Evolutionary conservation across 2,888 invertebrate species (phyloP).

Genomic region (Tanytarsus gracilentus): DNA sequence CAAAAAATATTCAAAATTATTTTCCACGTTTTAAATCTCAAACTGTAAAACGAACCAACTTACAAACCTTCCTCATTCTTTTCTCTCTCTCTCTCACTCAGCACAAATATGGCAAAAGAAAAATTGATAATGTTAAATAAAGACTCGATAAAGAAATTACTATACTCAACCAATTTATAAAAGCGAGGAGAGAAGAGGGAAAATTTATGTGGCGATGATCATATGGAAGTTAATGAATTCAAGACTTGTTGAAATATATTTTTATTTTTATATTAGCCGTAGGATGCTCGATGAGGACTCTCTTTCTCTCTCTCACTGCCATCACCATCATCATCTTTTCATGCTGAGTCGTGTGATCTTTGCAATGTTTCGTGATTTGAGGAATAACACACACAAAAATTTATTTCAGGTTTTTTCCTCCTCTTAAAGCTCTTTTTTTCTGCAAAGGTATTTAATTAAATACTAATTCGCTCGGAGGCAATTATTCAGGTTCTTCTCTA

Average conservation of each 20-base stretch:
- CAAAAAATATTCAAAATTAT: too few relatives aligned
- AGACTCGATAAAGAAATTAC: constrained; percentile 21
- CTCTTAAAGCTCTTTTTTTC: too few relatives aligned
- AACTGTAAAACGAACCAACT: too few relatives aligned
- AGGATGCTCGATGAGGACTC: not conserved
- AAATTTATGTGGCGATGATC: constrained; percentile 18
- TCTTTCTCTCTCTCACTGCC: not conserved
- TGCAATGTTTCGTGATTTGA: not conserved
- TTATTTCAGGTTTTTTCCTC: not conserved
- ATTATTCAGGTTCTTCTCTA: not conserved
- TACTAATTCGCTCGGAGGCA: constrained; percentile 8
- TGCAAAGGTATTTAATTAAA: constrained; percentile 16
- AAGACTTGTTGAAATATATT: constrained; percentile 17
- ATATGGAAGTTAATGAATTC: constrained; percentile 26
- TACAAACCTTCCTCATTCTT: not conserved
- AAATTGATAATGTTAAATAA: constrained; percentile 18
- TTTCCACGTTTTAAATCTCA: too few relatives aligned
- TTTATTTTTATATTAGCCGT: not conserved
- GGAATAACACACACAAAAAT: not conserved
- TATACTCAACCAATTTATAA: constrained; percentile 25
- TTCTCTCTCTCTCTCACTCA: not conserved
- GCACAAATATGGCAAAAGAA: not conserved
- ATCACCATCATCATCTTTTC: too few relatives aligned
- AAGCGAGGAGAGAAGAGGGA: constrained; percentile 20
- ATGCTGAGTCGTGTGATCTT: constrained; percentile 2